A percentile compares a stretch with the other conserved stretches of the same genome.
Conservation (phyloP, 2,888 invertebrate genomes). For the Allophyes oxyacanthae region DNA sequence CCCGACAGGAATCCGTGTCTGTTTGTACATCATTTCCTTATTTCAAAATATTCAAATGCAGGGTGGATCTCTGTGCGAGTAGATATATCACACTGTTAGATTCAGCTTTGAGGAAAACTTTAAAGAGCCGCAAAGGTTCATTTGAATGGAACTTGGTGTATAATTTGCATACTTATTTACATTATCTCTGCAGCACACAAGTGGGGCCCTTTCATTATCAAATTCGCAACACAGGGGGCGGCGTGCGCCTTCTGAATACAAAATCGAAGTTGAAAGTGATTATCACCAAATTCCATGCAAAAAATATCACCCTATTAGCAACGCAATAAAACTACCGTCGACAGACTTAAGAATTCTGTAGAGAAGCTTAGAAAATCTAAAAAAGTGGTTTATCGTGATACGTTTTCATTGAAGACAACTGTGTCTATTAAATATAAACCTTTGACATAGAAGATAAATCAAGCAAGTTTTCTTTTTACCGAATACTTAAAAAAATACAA, state of each 20-base stretch:
- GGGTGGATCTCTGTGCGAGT: slow-evolving; percentile 61
- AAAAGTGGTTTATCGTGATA: slow-evolving; percentile 2
- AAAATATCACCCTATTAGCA: slow-evolving; percentile 78
- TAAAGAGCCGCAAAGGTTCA: slow-evolving; percentile 86
- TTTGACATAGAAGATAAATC: slow-evolving; percentile 36
- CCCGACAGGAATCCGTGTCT: slow-evolving; percentile 70
- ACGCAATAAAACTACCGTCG: slow-evolving; percentile 69
- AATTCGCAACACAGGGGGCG: slow-evolving; percentile 82
- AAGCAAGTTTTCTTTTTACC: slow-evolving; percentile 34
- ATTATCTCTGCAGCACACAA: slow-evolving; percentile 89
- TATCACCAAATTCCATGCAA: slow-evolving; percentile 80
- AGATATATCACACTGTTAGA: slow-evolving; percentile 70
- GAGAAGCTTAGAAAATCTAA: slow-evolving; percentile 17
- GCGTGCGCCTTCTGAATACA: slow-evolving; percentile 78
- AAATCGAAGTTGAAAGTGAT: slow-evolving; percentile 83
- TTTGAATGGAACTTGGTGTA: slow-evolving; percentile 86
- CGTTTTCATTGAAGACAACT: slow-evolving; percentile 18
- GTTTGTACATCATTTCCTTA: slow-evolving; percentile 78
- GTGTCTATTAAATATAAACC: slow-evolving; percentile 30
- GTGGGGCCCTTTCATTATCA: slow-evolving; percentile 88
- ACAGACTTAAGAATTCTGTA: slow-evolving; percentile 48
- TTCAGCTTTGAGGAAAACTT: slow-evolving; percentile 82
- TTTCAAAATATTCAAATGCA: slow-evolving; percentile 76
- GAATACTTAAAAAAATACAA: slow-evolving; percentile 39
- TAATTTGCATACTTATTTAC: slow-evolving; percentile 89